These are phyloP conservation scores for Torymus texanus DNA, from an alignment of 2,888 invertebrate species.

Conservation along the genomic window DNA sequence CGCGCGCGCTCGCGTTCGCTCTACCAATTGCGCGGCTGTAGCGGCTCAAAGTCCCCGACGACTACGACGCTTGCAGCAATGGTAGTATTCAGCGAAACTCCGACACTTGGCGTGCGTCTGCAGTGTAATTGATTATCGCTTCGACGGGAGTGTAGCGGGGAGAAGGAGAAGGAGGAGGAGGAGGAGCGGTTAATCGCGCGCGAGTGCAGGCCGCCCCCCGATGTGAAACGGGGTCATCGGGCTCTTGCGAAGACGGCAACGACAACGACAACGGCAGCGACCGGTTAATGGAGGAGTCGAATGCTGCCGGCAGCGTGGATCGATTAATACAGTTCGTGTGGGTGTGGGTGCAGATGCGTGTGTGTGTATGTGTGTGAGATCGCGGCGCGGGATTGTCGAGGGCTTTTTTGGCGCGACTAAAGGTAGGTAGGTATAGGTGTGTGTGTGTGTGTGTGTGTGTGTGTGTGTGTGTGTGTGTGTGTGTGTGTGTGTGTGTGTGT, in stretches of 20 bases:
- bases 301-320: constrained; percentile 10
- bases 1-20: background rate
- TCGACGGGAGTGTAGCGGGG: constrained; percentile 7
- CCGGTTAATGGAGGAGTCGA: constrained; percentile 12
- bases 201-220: background rate
- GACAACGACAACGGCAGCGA: background rate
- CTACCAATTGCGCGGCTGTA: too few relatives aligned
- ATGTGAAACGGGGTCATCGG: constrained; percentile 6
- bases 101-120: constrained; percentile 11
- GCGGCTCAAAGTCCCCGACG: constrained; percentile 8
- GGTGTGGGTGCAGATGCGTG: background rate
- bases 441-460: too few relatives aligned
- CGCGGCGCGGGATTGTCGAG: too few relatives aligned
- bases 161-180: too few relatives aligned
- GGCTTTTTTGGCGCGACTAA: too few relatives aligned
- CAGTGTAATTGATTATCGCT: constrained; percentile 37
- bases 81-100: constrained; percentile 1
- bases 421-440: too few relatives aligned
- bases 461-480: too few relatives aligned
- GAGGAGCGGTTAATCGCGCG: constrained; percentile 42
- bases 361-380: too few relatives aligned
- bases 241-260: background rate
- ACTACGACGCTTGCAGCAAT: background rate
- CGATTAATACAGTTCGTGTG: constrained; percentile 2
- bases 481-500: too few relatives aligned